Evolutionary conservation across 2,113 vertebrate species (phyloP), one percentile per base, ranked within the genome.

Genomic region (Hirundichthys speculiger): DNA sequence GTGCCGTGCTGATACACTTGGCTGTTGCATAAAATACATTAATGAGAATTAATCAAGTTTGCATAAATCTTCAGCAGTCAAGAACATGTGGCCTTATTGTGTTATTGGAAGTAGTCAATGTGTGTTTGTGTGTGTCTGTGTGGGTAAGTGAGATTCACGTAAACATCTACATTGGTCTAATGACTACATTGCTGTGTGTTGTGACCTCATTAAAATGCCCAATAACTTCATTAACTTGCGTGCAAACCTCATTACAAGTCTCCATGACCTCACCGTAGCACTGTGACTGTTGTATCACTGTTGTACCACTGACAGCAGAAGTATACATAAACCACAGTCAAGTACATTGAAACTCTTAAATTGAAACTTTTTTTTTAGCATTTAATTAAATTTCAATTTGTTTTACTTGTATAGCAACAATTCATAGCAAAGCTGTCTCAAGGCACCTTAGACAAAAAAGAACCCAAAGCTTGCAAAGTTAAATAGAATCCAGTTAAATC

Each of bases 201-300:
- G 8, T 82, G 80, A 85, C 82, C 88, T 86, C 75, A 84, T 86
- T 82, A 76, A 80, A 77, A 78, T 73, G 20, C 20, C 60, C 77
- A 64, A 69, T 81, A 77, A 85, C 73, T 69, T 80, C 62, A 82
- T 88, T 74, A 87, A 74, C 77, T 73, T 71, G 43, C 74, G 56
- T 12, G 10, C 39, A 64, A 84, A 79, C 78, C 75, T 85, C 73
- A 87, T 87, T 85, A 84, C 78, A 64, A 48, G 53, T 18, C 69
- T 58, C 63, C 24, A 27, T 69, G 77, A 80, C 82, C 81, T 88
- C 88, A 75, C 79, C 75, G 64, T n/a, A 48, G 48, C 22, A 8
- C 34, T 19, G 69, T 43, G 59, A 70, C 65, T 13, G 40, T 47
- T 40, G 40, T 58, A 5, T 21, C 52, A 47, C 24, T 63, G 15